Conservation (phyloP, 2,888 invertebrate species). For the Troilus luridus region DNA sequence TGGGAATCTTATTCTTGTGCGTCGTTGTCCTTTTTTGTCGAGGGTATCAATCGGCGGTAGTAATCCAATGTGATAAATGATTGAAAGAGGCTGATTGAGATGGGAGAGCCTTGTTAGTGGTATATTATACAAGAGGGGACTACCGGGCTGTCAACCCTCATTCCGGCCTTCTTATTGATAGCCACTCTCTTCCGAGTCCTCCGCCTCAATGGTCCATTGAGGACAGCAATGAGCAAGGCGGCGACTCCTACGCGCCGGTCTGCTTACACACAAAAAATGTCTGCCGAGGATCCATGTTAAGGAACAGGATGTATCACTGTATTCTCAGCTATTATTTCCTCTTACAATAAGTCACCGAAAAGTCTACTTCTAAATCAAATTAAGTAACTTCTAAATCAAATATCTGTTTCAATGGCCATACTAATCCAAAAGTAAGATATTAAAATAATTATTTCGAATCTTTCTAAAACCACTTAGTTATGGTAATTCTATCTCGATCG, state of each 20-base stretch:
- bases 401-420: no score
- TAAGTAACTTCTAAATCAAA: no score
- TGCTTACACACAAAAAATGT: background rate
- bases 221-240: background rate
- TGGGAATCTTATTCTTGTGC: background rate
- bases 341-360: no score
- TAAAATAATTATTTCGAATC: no score
- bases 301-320: background rate
- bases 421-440: no score
- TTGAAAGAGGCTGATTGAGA: conserved; percentile 42
- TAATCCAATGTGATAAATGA: conserved; percentile 39
- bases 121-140: conserved; percentile 52
- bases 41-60: conserved; percentile 29
- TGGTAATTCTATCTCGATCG: no score
- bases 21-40: background rate
- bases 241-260: background rate
- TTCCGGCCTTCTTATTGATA: background rate
- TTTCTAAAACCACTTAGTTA: no score
- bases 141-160: conserved; percentile 52
- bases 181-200: background rate
- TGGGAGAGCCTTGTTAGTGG: conserved; percentile 50
- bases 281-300: background rate
- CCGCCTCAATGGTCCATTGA: conserved; percentile 1
- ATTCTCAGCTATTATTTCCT: background rate
- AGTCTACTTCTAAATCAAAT: no score